Evolutionary conservation across 2,888 invertebrate genomes (phyloP).

Genomic region (Nymphalis polychloros): DNA sequence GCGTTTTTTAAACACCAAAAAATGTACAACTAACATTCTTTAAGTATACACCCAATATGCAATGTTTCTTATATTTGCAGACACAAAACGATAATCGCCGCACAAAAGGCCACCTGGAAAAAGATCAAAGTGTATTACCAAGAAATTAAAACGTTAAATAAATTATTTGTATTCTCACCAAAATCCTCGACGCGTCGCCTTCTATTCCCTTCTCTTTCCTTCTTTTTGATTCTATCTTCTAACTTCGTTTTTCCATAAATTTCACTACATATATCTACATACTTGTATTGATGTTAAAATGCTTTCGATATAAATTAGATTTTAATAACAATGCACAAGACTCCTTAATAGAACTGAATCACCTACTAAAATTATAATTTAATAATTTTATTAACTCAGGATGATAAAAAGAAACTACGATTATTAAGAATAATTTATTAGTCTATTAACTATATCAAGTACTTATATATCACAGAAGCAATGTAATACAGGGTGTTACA

Average conservation of each 20-base stretch:
- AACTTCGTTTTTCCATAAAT: conserved; percentile 23
- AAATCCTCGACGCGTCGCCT: conserved; percentile 48
- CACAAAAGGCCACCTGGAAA: conserved; percentile 56
- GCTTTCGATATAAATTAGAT: conserved; percentile 5
- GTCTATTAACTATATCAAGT: conserved; percentile 40
- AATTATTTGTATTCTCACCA: conserved; percentile 50
- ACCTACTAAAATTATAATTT: conserved; percentile 27
- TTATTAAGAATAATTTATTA: conserved; percentile 42
- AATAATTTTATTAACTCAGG: background rate
- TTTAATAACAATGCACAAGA: background rate
- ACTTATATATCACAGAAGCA: conserved; percentile 44
- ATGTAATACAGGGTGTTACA: background rate
- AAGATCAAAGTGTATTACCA: conserved; percentile 74
- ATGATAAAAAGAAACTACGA: conserved; percentile 44
- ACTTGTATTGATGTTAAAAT: conserved; percentile 8
- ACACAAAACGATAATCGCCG: conserved; percentile 26
- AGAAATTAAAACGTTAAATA: conserved; percentile 48
- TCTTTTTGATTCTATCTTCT: conserved; percentile 20
- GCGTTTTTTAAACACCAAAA: no score
- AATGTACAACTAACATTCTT: background rate
- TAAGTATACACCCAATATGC: background rate
- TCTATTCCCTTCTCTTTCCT: conserved; percentile 37
- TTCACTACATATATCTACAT: conserved; percentile 17
- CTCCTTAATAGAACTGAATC: background rate
- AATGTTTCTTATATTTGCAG: conserved; percentile 9